Evolutionary conservation across 2,113 vertebrate genomes (phyloP).

Genomic region (Hippoglossus stenolepis): DNA sequence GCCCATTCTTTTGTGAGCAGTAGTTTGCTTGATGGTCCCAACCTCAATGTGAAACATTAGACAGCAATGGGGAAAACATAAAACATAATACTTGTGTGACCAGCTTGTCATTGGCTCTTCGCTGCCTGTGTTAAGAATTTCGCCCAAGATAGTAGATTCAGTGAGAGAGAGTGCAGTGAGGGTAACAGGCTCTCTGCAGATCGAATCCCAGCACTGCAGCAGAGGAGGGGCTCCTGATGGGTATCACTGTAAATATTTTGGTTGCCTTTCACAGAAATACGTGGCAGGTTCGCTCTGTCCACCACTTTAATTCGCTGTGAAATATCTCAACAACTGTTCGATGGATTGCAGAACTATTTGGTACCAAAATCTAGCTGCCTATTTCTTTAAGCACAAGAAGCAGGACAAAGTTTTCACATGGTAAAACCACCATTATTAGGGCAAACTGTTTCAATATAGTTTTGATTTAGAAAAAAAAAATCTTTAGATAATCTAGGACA

Average conservation of each 20-base stretch:
- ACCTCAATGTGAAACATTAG: slow-evolving; percentile 87
- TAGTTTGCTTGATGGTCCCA: slow-evolving; percentile 84
- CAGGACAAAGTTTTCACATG: not conserved
- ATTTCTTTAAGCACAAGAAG: not conserved
- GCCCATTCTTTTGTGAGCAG: slow-evolving; percentile 84
- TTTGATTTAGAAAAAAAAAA: no score
- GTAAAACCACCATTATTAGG: no score
- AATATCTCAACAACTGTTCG: not conserved
- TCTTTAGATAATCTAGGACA: no score
- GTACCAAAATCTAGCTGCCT: no score
- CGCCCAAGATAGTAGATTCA: slow-evolving; percentile 79
- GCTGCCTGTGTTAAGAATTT: slow-evolving; percentile 82
- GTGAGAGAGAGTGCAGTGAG: slow-evolving; percentile 64
- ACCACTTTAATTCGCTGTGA: not conserved
- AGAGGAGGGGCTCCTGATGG: slow-evolving; percentile 42
- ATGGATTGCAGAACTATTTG: not conserved
- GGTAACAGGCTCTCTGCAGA: slow-evolving; percentile 56
- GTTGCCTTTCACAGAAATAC: slow-evolving; percentile 24
- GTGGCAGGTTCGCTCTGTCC: not conserved
- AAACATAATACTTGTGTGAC: slow-evolving; percentile 90
- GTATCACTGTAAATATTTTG: slow-evolving; percentile 65
- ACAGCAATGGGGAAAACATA: slow-evolving; percentile 87
- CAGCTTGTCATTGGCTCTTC: slow-evolving; percentile 85
- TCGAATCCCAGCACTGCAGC: slow-evolving; percentile 54
- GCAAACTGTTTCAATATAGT: no score